A percentile compares a stretch with the other conserved stretches of the same genome.
Evolutionary conservation across 2,797 vertebrate genomes (phyloP).

Genomic region (Eulemur coronatus): DNA sequence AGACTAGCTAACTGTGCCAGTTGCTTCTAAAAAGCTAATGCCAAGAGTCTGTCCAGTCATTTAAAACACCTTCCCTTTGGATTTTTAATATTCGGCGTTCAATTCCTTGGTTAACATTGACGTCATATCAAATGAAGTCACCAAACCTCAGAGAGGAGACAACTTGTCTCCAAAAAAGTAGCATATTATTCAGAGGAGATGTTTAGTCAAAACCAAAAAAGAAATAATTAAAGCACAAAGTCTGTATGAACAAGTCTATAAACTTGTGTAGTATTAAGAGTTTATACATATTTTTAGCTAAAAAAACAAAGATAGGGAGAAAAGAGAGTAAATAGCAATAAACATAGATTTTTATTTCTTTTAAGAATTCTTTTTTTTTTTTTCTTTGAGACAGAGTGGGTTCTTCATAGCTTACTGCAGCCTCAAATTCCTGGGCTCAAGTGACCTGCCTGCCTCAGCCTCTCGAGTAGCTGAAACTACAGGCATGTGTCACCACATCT

Average conservation of each 20-base stretch:
- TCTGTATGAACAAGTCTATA: slow-evolving; percentile 1
- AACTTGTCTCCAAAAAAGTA: slow-evolving; percentile 35
- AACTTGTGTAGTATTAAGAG: slow-evolving; percentile 3
- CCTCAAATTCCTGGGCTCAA: neutral
- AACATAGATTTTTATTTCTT: slow-evolving; percentile 21
- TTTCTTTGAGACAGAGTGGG: neutral
- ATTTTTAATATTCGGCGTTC: slow-evolving; percentile 15
- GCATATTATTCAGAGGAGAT: slow-evolving; percentile 57
- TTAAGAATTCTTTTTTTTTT: slow-evolving; percentile 28
- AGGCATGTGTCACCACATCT: neutral
- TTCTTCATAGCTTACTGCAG: neutral
- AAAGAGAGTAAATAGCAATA: slow-evolving; percentile 21
- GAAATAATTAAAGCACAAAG: slow-evolving; percentile 15
- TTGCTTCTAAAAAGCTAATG: slow-evolving; percentile 44
- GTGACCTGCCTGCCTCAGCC: neutral
- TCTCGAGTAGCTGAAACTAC: neutral
- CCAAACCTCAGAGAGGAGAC: slow-evolving; percentile 40
- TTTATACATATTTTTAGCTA: neutral
- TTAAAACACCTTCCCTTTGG: slow-evolving; percentile 60
- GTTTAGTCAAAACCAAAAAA: slow-evolving; percentile 51
- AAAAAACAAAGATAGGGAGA: slow-evolving; percentile 14
- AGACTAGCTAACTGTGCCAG: neutral
- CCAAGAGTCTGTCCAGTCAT: slow-evolving; percentile 55
- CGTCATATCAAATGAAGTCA: slow-evolving; percentile 59
- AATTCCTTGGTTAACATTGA: slow-evolving; percentile 61